Conservation (phyloP, 2,888 invertebrate species). For the Acleris laterana region DNA sequence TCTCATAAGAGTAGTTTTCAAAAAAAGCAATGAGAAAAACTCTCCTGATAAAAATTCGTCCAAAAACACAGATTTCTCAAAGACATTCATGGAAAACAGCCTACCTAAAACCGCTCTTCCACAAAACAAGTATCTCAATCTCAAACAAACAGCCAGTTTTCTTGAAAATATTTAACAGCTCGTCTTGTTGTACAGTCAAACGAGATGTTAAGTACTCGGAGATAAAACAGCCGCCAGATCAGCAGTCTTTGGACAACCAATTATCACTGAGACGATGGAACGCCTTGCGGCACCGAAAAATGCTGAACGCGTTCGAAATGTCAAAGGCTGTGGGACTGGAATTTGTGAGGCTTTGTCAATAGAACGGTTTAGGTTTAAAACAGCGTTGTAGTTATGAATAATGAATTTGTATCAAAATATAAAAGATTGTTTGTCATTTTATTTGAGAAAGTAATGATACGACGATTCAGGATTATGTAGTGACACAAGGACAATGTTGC, state of each 20-base stretch:
- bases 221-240: conserved; percentile 56
- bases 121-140: neutral
- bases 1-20: no score
- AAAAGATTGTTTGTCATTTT: no score
- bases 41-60: no score
- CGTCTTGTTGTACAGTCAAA: conserved; percentile 44
- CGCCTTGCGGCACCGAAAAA: conserved; percentile 44
- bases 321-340: conserved; percentile 30
- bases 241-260: conserved; percentile 58
- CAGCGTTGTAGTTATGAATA: no score
- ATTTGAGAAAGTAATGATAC: no score
- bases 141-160: neutral
- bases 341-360: conserved; percentile 8
- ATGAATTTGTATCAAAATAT: no score
- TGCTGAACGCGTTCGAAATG: conserved; percentile 21
- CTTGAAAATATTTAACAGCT: neutral
- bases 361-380: neutral
- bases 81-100: neutral
- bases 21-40: no score
- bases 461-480: no score
- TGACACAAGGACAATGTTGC: no score
- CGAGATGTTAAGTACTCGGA: conserved; percentile 62
- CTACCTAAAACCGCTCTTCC: neutral
- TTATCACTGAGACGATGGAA: conserved; percentile 57
- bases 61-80: neutral